Base-by-base conservation (phyloP, 2,113 vertebrate species). In the Pyxicephalus adspersus region DNA sequence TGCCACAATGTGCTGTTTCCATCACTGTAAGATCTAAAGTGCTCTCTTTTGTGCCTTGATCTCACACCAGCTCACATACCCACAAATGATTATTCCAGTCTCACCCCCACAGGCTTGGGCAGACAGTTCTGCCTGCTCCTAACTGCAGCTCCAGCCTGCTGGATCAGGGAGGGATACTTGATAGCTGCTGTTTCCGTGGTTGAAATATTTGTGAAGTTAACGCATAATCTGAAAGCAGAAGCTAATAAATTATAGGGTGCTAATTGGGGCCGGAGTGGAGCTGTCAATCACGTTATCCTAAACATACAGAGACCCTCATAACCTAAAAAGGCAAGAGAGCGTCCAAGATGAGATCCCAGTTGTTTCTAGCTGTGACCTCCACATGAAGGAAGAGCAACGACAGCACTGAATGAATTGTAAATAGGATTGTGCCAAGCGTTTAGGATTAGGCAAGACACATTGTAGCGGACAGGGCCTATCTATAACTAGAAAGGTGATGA, bases 121-220 rank as follows among this genome's bases (percentile, higher is more conserved):
- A 87, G 88, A 82, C 29, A 18, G 64, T 85, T 76, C 89, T 90
- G 86, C 86, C 85, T 89, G 85, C 87, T 81, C 88, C 91, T 89
- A 90, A 88, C 84, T 89, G 76, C 84, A 85, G 86, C 65, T 85
- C 84, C 87, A 87, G 86, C 70, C 83, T 86, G 89, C 88, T 89
- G 90, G 91, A 90, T 92, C 87, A 86, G 81, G 87, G 87, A 90
- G 87, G 85, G 94, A 94, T 84, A 94, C 86, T 92, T 87, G 94
- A 94, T 94, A 94, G 92, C 92, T 85, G 86, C 89, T 87, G 90
- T 92, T 94, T 94, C 92, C 92, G 63, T 93, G 92, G 91, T 84
- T 93, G 91, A 89, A 93, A 94, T 95, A 94, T 94, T 94, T 95
- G 93, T 94, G 90, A 94, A 94, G 94, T 94, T 94, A 95, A 76